phyloP scores from a whole-genome alignment of 1,140 invertebrate species.

The Apis laboriosa region DNA sequence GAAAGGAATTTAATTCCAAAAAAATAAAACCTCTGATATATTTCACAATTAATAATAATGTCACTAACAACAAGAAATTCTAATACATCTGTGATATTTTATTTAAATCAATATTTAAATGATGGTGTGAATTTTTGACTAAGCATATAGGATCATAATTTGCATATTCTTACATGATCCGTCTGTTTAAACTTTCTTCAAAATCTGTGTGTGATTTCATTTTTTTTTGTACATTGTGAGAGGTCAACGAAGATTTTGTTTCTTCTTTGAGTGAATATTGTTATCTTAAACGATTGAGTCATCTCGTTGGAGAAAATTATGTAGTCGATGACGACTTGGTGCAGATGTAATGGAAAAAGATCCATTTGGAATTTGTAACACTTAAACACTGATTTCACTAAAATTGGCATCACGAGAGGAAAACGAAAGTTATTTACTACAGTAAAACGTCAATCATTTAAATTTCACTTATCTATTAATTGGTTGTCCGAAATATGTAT shows the following conservation, averaged over 20 bases:
- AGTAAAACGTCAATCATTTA: no score
- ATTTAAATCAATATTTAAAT: no score
- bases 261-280: background rate
- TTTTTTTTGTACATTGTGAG: background rate
- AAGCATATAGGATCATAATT: background rate
- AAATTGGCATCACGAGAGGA: background rate
- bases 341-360: no score
- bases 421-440: background rate
- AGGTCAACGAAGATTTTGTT: background rate
- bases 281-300: background rate
- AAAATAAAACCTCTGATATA: no score
- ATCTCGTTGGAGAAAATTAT: background rate
- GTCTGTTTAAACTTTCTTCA: conserved; percentile 15
- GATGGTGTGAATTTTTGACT: background rate
- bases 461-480: no score
- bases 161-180: background rate
- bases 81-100: no score
- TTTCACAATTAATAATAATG: no score
- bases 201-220: background rate
- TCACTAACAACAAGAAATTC: no score
- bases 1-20: no score
- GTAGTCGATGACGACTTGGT: background rate
- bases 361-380: background rate
- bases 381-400: background rate
- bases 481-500: no score